Percentiles rank a stretch among this genome's conserved stretches.
phyloP scores from a whole-genome alignment of 2,113 vertebrate species.

The Barbus barbus region DNA sequence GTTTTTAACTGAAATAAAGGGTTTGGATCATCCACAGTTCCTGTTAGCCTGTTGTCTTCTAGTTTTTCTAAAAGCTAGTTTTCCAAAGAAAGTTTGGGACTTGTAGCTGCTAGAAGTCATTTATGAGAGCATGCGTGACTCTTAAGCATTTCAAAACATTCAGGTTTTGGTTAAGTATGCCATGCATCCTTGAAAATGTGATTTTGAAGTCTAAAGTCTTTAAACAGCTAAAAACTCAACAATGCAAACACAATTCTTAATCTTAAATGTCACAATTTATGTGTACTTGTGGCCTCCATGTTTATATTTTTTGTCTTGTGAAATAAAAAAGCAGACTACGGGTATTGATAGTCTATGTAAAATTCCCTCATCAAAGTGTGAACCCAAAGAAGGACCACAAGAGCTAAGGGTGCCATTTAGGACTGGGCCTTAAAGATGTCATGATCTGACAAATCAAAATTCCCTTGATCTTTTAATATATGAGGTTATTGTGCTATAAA shows the following conservation, averaged over 20 bases:
- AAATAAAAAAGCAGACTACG: not conserved
- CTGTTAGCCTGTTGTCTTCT: not conserved
- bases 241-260: not conserved
- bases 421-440: not conserved
- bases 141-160: constrained; percentile 35
- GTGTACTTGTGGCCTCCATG: not conserved
- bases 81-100: not conserved
- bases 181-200: not conserved
- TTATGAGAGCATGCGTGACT: not conserved
- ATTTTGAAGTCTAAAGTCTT: not conserved
- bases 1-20: not conserved
- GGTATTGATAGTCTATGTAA: not conserved
- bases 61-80: not conserved
- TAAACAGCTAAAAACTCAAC: not conserved
- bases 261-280: not conserved
- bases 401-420: not conserved
- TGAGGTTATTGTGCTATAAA: too few relatives aligned
- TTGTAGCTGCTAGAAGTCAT: not conserved
- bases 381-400: not conserved
- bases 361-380: not conserved
- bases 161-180: not conserved
- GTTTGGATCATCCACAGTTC: not conserved
- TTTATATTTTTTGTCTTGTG: not conserved
- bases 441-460: too few relatives aligned
- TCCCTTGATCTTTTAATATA: too few relatives aligned